phyloP scores from a whole-genome alignment of 2,888 invertebrate genomes.

The Hirtodrosophila cameraria region DNA sequence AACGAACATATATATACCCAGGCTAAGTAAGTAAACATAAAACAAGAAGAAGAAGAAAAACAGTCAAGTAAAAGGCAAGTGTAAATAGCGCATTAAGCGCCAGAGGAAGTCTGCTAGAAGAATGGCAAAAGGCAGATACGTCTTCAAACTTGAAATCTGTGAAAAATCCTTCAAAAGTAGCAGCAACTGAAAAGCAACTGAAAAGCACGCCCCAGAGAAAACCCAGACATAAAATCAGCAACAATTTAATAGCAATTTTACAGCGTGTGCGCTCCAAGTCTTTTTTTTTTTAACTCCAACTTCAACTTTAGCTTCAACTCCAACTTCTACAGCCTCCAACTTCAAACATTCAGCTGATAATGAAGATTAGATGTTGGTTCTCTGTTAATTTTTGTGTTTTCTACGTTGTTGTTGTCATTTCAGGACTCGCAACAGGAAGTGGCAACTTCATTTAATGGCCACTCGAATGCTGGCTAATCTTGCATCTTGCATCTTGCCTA shows the following conservation, averaged over 20 bases:
- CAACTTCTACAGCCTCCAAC: slow-evolving; percentile 13
- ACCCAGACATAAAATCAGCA: slow-evolving; percentile 68
- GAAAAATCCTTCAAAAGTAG: slow-evolving; percentile 25
- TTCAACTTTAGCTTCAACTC: not conserved
- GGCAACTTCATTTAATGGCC: slow-evolving; percentile 50
- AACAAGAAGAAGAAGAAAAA: slow-evolving; percentile 18
- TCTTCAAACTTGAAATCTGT: slow-evolving; percentile 5
- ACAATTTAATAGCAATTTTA: slow-evolving; percentile 78
- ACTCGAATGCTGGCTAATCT: slow-evolving; percentile 59
- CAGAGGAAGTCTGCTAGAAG: slow-evolving; percentile 54
- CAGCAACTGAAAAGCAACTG: not conserved
- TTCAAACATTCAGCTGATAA: slow-evolving; percentile 42
- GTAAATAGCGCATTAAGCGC: slow-evolving; percentile 68
- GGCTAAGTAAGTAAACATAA: slow-evolving; percentile 55
- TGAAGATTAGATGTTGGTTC: slow-evolving; percentile 63
- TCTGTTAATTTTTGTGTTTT: slow-evolving; percentile 19
- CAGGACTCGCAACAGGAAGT: slow-evolving; percentile 56
- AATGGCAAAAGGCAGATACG: slow-evolving; percentile 7
- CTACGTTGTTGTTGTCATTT: slow-evolving; percentile 6
- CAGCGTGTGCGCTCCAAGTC: slow-evolving; percentile 54
- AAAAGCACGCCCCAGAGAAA: not conserved
- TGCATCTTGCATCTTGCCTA: slow-evolving; percentile 27
- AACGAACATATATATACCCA: too few relatives aligned
- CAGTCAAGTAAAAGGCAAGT: slow-evolving; percentile 45
- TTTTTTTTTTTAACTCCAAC: not conserved